Evolutionary conservation across 1,140 invertebrate species (phyloP), one percentile per base, ranked within the genome.

Genomic region (Pseudobourletiella spinata): DNA sequence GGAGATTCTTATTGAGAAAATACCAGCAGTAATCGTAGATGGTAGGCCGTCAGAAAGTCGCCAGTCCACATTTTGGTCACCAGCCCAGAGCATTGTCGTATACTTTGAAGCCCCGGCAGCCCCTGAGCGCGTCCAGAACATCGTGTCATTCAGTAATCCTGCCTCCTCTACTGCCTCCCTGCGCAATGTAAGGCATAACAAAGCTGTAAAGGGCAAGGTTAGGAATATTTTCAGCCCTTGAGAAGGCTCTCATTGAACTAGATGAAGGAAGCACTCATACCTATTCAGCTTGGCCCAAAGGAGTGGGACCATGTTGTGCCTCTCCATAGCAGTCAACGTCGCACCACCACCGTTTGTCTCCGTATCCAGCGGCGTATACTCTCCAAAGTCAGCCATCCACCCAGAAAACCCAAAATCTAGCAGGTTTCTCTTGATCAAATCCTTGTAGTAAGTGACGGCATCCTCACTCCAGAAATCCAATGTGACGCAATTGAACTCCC

Each of bases 371-470:
- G 73, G 71, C 0, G 76, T 71, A 60, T 78, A 78, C 62, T 78
- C 76, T 0, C 75, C 76, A 61, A 78, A 78, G 61, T 78, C 76
- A 0, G 76, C 76, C 76, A 78, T 78, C 74, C 76, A 78, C 0
- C 76, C 76, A 16, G 71, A 66, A 8, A 78, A 59, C 8, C 55
- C 55, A 2, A 57, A 20, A 2, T 71, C 69, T 8, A 77, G 66
- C 62, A 77, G 71, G 63, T 77, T 76, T 44, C 55, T 70, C 48
- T 71, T 72, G 15, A 78, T 74, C 3, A 74, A 50, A 1, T 74
- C 71, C 66, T 75, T 74, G 57, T 78, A 78, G 76, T 76, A 77
- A 20, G 67, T 42, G 3, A 63, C 68, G 2, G 76, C 75, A 1
- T 48, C 48, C 0, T 70, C 66, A 43, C 73, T 73, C 1, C 75